Evolutionary conservation across 1,140 invertebrate species (phyloP), one percentile per base, ranked within the genome.

Genomic region (Hylyphantes graminicola): DNA sequence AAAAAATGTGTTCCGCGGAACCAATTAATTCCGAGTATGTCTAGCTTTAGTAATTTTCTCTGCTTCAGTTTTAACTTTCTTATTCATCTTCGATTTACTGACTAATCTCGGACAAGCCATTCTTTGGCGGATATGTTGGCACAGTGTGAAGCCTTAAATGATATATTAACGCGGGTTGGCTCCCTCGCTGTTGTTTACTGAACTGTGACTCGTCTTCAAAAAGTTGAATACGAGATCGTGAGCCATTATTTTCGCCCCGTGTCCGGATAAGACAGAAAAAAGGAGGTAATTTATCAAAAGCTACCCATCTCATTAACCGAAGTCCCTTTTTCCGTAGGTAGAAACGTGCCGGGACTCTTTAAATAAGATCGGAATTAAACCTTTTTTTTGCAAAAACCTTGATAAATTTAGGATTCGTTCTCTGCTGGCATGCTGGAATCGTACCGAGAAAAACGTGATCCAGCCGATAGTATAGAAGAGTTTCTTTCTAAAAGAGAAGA

Each of bases 371-470:
- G n/a, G 67, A 13, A 15, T 68, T 51, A n/a, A 13, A 15, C 35
- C 1, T 35, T 35, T 35, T n/a, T 35, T 35, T 35, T 35, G 17
- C 67, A 13, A 15, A 15, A 68, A 68, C 2, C 13, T 50, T 51
- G 67, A 68, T 68, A 68, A 68, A 68, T 68, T n/a, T 51, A 10
- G 48, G 5, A 68, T 68, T 50, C 67, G 53, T 68, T 10, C 48
- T 50, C 51, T 68, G 15, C 67, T 51, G 35, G 48, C 65, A 68
- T 50, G 15, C 35, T 51, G 7, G 50, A 17, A 68, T 68, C 53
- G 53, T 68, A n/a, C 67, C 9, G n/a, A n/a, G 48, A 68, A 59
- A 68, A 68, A 68, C 67, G 67, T 68, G 67, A 68, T 19, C 15
- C 2, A n/a, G n/a, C 15, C 19, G 13, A 35, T 68, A 68, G 53